These are phyloP conservation scores for Cyclura pinguis DNA, from an alignment of 2,797 vertebrate genomes.

Conservation along the genomic window DNA sequence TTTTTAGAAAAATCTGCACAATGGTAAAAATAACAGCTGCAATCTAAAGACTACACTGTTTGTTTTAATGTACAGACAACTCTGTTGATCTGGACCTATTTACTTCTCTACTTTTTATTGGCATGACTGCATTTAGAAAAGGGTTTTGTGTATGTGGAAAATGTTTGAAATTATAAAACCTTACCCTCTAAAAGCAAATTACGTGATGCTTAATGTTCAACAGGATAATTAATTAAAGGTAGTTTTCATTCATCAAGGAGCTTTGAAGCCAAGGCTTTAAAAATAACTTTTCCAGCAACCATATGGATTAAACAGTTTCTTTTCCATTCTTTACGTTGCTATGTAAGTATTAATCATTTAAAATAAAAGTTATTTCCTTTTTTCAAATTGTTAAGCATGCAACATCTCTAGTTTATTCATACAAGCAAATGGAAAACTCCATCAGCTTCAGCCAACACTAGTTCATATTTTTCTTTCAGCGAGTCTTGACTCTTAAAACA, in stretches of 20 bases:
- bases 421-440: slow-evolving; percentile 61
- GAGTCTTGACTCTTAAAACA: slow-evolving; percentile 58
- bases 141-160: background rate
- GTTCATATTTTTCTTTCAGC: slow-evolving; percentile 60
- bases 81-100: slow-evolving; percentile 3
- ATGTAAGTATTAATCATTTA: slow-evolving; percentile 71
- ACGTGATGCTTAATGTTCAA: slow-evolving; percentile 57
- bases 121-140: background rate
- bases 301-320: slow-evolving; percentile 59
- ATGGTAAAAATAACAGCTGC: too few species aligned
- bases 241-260: slow-evolving; percentile 63
- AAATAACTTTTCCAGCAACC: slow-evolving; percentile 70
- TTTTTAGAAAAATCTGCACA: background rate
- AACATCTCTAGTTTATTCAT: slow-evolving; percentile 51
- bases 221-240: slow-evolving; percentile 48
- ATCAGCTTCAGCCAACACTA: slow-evolving; percentile 44
- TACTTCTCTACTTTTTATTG: background rate
- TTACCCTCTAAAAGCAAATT: slow-evolving; percentile 51
- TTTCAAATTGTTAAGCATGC: slow-evolving; percentile 60
- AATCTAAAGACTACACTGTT: background rate
- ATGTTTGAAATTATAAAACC: slow-evolving; percentile 46
- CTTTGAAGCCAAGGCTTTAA: slow-evolving; percentile 62
- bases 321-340: slow-evolving; percentile 69
- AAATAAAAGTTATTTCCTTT: slow-evolving; percentile 67
- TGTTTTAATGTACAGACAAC: background rate